Evolutionary conservation across 2,113 vertebrate genomes (phyloP).

Genomic region (Anolis sagrei): DNA sequence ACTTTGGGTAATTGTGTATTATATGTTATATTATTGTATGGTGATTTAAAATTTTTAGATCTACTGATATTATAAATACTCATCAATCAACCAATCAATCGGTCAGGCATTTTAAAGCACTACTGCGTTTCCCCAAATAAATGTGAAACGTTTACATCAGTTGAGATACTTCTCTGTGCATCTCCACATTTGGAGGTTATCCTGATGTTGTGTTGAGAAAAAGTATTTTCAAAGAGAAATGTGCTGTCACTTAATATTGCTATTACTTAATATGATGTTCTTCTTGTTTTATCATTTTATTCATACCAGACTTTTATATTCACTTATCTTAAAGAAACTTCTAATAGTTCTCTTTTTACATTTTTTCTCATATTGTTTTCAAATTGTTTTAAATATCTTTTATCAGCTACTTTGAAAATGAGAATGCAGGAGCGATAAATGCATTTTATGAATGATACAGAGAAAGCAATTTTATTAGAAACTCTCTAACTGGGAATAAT

Average conservation of each 20-base stretch:
- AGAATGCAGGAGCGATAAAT: background rate
- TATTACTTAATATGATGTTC: background rate
- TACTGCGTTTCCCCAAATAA: background rate
- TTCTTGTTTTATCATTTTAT: background rate
- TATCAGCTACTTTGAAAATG: background rate
- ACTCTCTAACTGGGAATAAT: too few species aligned
- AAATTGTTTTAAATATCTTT: background rate
- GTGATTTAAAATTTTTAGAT: too few species aligned
- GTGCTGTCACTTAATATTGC: background rate
- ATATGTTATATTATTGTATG: too few species aligned
- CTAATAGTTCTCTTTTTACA: background rate
- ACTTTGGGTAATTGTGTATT: too few species aligned
- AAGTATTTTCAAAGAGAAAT: background rate
- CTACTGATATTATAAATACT: too few species aligned
- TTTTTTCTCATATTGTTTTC: background rate
- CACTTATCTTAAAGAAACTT: background rate
- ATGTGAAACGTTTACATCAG: background rate
- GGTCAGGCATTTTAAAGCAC: too few species aligned
- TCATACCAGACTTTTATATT: background rate
- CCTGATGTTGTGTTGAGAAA: background rate
- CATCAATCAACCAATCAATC: too few species aligned
- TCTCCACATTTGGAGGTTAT: background rate
- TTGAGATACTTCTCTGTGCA: background rate
- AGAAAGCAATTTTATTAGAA: background rate
- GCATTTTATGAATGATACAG: background rate